Base-by-base conservation (phyloP, 1,140 invertebrate genomes). In the Zaprionus davidi region DNA sequence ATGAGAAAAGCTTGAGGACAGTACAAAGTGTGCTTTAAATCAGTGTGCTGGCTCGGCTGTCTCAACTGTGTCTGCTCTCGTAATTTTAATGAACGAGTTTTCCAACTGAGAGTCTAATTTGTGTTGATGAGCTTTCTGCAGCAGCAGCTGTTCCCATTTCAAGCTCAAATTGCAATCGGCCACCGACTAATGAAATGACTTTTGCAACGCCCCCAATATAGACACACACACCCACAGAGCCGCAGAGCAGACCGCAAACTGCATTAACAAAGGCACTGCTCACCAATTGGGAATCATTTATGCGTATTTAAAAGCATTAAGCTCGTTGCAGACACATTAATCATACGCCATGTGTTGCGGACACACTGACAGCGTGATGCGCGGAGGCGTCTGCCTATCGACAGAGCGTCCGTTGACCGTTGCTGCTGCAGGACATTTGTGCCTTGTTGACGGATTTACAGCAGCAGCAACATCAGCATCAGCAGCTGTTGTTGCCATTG, bases 281-380 rank as follows among this genome's bases (percentile, higher is more conserved):
- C 41, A 41, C 63, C 64, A 66, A 75, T 68, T 62, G 67, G 56
- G 36, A 73, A 84, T 79, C 76, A 82, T 71, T 80, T 68, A 78
- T 80, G 77, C 74, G 69, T 65, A 84, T 68, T 80, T 75, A 85
- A 81, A 69, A 59, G 71, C 78, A 73, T 81, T 86, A 86, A 76
- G 82, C 71, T 49, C 49, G 24, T 26, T 75, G 67, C 59, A 68
- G 71, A 65, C 78, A 73, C 78, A 85, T 85, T 85, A 85, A 85
- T 85, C 71, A 85, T 85, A 75, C 75, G 78, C 59, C 74, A 62
- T 74, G 58, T 83, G 77, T 67, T 49, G 62, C 75, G 22, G 13
- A 41, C 41, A n/a, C 68, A 38, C n/a, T 71, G 55, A 62, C 69
- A 31, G 38, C 59, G 15, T 28, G 56, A 59, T 34, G 9, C 31